Evolutionary conservation across 2,797 vertebrate species (phyloP), one percentile per base, ranked within the genome.

Genomic region (Cetoscarus ocellatus): DNA sequence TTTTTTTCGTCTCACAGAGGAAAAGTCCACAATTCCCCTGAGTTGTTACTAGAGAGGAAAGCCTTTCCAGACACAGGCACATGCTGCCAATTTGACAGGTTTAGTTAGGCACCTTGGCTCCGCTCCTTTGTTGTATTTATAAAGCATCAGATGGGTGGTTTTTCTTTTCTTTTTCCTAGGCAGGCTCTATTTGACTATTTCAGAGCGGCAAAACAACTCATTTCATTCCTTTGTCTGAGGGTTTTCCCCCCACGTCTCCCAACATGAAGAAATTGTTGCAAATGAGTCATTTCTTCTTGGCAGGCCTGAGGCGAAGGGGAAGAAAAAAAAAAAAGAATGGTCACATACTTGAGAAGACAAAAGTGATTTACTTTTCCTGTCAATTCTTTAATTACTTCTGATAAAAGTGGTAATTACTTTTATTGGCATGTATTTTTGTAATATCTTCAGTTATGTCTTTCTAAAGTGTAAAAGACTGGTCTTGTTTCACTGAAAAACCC

Each of bases 51-150:
- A 83, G 73, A 89, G 67, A 82, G 85, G 68, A 81, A 89, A 87
- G 80, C 77, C 72, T 91, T 92, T 88, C 86, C 85, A 89, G 85
- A 87, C 77, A 67, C 80, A 73, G 60, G 56, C 86, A 79, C 85
- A 84, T 64, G 82, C 75, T 91, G 88, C 89, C 89, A 91, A 89
- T 90, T 89, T 88, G 86, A 90, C 84, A 91, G 87, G 86, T 93
- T 93, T 91, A 91, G 88, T 89, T 86, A 76, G 83, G 76, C 81
- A 88, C 82, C 83, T 84, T 85, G 80, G 85, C 87, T 90, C 75
- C 15, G 52, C 75, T 85, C 77, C 80, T 86, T 85, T 84, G 83
- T 85, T 85, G 68, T 84, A 83, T 89, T 90, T 83, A 89, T 90
- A 89, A 86, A 90, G 75, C 74, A 85, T 91, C 80, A 79, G 62